Percentiles rank a stretch among this genome's conserved stretches.
Evolutionary conservation across 2,113 vertebrate genomes (phyloP).

Genomic region (Calyptommatus sinebrachiatus): DNA sequence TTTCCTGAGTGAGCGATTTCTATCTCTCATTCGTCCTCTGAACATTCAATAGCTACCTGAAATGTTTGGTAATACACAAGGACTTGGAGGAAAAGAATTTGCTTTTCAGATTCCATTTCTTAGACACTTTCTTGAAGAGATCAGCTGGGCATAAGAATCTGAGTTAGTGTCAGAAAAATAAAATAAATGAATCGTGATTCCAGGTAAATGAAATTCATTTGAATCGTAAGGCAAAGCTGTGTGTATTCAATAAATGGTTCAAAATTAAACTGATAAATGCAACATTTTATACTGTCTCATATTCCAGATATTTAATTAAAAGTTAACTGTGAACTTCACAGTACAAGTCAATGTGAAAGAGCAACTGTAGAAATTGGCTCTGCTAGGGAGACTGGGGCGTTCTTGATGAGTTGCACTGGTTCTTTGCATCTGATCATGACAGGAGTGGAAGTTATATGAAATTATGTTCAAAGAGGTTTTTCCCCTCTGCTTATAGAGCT

Average conservation of each 20-base stretch:
- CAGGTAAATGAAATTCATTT: conserved; percentile 39
- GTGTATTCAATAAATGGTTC: conserved; percentile 46
- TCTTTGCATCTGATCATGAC: conserved; percentile 44
- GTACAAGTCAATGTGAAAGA: conserved; percentile 40
- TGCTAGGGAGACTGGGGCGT: conserved; percentile 41
- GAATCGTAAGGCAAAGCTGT: conserved; percentile 35
- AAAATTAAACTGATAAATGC: conserved; percentile 55
- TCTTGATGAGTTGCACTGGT: conserved; percentile 42
- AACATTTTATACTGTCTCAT: conserved; percentile 49
- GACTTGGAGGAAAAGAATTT: conserved; percentile 25
- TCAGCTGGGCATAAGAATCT: neutral
- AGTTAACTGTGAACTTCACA: conserved; percentile 53
- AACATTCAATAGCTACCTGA: conserved; percentile 7
- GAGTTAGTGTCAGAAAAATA: neutral
- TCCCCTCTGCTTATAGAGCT: conserved; percentile 6
- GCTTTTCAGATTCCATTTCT: conserved; percentile 12
- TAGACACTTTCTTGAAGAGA: neutral
- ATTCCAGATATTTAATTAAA: conserved; percentile 62
- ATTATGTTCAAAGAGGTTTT: conserved; percentile 30
- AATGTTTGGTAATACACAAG: conserved; percentile 11
- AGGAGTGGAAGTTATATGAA: conserved; percentile 33
- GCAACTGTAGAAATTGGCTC: conserved; percentile 29
- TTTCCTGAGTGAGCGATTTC: conserved; percentile 17
- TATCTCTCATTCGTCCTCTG: conserved; percentile 3
- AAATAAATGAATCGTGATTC: neutral